phyloP scores from a whole-genome alignment of 2,797 vertebrate species.

The Podarcis lilfordi region DNA sequence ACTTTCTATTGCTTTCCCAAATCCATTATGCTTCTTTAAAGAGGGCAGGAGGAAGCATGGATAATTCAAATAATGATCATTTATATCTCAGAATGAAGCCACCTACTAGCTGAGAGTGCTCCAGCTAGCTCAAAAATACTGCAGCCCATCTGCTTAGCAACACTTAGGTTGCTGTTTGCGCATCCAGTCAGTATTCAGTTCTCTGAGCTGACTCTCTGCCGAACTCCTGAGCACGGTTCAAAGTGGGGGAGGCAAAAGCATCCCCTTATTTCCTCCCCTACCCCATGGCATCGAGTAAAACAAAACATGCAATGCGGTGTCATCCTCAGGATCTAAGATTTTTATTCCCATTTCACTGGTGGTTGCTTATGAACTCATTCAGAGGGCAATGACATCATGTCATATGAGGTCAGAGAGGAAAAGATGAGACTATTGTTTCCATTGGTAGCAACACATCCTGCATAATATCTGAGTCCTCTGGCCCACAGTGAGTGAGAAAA shows the following conservation, averaged over 20 bases:
- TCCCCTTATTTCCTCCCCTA: not conserved
- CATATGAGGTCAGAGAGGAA: not conserved
- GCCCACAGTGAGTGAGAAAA: not conserved
- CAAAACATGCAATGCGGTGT: not conserved
- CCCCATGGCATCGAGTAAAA: not conserved
- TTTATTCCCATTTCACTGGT: not conserved
- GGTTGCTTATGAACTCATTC: not conserved
- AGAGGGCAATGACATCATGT: not conserved
- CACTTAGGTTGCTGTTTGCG: conserved; percentile 2
- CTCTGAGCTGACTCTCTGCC: not conserved
- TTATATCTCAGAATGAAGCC: conserved; percentile 38
- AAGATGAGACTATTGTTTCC: not conserved
- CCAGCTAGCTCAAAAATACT: conserved; percentile 4
- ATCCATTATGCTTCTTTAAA: conserved; percentile 9
- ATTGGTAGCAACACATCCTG: too few species aligned
- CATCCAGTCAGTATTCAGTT: not conserved
- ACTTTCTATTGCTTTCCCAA: conserved; percentile 20
- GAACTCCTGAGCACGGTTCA: rapidly evolving
- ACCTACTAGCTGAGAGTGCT: conserved; percentile 27
- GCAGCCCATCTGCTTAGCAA: conserved; percentile 23
- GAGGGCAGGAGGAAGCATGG: not conserved
- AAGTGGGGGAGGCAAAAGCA: not conserved
- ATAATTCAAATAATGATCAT: not conserved
- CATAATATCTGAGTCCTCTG: not conserved
- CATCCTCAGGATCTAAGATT: not conserved